Evolutionary conservation across 2,888 invertebrate species (phyloP).

Genomic region (Cephus sareptanus): DNA sequence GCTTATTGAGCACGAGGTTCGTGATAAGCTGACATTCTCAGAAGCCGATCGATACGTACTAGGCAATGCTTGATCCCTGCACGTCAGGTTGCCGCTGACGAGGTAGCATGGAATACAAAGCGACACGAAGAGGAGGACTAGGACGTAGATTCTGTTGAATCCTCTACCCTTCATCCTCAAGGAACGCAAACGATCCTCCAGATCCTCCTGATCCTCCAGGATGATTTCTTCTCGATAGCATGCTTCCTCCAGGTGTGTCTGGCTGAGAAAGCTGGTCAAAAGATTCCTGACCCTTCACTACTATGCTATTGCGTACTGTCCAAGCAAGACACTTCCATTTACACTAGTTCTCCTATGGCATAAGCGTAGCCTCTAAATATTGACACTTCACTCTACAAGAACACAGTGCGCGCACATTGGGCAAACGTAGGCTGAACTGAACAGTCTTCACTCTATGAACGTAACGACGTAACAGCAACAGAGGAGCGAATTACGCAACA

Average conservation of each 20-base stretch:
- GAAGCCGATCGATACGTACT: not conserved
- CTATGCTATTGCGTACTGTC: not conserved
- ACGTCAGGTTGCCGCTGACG: not conserved
- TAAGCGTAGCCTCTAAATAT: not conserved
- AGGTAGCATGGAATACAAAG: not conserved
- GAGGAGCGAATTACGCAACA: not conserved
- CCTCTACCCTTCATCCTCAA: constrained; percentile 1
- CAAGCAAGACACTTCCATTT: not conserved
- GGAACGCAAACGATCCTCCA: not conserved
- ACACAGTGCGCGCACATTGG: not conserved
- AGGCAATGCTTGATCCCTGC: not conserved
- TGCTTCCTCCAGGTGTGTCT: not conserved
- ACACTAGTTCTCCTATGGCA: not conserved
- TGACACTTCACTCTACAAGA: not conserved
- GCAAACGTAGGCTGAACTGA: not conserved
- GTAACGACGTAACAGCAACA: not conserved
- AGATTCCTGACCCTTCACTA: not conserved
- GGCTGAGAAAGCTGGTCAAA: not conserved
- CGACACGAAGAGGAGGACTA: not conserved
- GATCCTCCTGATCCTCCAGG: not conserved
- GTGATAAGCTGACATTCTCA: not conserved
- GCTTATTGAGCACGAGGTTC: not conserved
- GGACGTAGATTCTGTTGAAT: not conserved
- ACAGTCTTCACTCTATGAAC: not conserved
- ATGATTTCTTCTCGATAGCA: not conserved